A percentile compares a stretch with the other conserved stretches of the same genome.
These are phyloP conservation scores for Cacatua alba DNA, from an alignment of 2,113 vertebrate genomes.

Conservation along the genomic window DNA sequence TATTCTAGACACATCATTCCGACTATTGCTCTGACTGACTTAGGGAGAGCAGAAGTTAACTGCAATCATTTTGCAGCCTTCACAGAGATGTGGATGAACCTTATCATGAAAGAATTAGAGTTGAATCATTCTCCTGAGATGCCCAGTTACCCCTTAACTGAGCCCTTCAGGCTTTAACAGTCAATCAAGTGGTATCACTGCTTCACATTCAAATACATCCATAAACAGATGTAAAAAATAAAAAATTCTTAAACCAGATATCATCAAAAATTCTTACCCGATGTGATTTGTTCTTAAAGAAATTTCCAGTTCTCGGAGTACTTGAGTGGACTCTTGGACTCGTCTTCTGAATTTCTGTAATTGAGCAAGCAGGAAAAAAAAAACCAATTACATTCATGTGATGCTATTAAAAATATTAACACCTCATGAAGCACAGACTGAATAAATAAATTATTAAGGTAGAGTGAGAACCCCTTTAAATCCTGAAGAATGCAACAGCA, in stretches of 20 bases:
- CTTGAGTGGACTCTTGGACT: conserved; percentile 97
- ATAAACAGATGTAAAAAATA: neutral
- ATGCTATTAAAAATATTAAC: neutral
- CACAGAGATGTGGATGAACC: neutral
- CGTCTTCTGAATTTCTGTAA: conserved; percentile 94
- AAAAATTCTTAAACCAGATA: neutral
- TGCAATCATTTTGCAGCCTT: neutral
- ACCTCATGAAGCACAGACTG: neutral
- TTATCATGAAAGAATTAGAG: neutral
- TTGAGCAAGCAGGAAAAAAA: neutral
- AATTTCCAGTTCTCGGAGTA: conserved; percentile 97
- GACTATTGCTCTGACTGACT: neutral
- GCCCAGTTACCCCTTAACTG: neutral
- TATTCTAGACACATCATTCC: neutral
- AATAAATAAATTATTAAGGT: neutral
- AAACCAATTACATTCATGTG: fast-evolving
- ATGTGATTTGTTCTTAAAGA: conserved; percentile 98
- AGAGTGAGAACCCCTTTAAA: neutral
- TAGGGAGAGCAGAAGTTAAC: neutral
- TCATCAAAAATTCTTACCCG: conserved; percentile 82
- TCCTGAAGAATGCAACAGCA: neutral
- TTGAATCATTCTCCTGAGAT: neutral
- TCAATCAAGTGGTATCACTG: neutral
- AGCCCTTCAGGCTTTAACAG: neutral
- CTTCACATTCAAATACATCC: neutral